phyloP scores from a whole-genome alignment of 2,888 invertebrate species.

The Entomobrya proxima region DNA sequence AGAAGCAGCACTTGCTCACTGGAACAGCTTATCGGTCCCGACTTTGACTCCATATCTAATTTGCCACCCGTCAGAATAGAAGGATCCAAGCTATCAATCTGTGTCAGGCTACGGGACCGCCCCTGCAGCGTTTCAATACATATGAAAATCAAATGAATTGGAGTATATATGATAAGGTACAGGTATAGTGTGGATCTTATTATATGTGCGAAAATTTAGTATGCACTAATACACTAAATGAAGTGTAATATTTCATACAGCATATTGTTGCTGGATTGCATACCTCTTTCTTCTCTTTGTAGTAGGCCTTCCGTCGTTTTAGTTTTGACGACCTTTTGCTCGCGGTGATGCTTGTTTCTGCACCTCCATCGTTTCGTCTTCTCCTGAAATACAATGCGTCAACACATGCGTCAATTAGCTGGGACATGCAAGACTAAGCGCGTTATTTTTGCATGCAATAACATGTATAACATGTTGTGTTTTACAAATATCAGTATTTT shows the following conservation, averaged over 20 bases:
- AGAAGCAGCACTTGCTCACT: conserved; percentile 74
- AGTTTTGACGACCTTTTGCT: conserved; percentile 74
- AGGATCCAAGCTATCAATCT: conserved; percentile 83
- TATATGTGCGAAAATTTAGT: too few species aligned
- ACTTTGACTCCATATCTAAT: conserved; percentile 75
- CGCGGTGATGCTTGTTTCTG: conserved; percentile 66
- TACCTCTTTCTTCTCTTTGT: conserved; percentile 74
- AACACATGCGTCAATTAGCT: too few species aligned
- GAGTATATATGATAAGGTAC: too few species aligned
- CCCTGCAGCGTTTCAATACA: too few species aligned
- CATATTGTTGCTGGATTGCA: background rate
- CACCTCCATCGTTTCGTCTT: conserved; percentile 65
- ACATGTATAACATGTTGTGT: too few species aligned
- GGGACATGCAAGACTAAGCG: too few species aligned
- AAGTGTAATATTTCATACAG: conserved; percentile 23
- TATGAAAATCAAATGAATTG: too few species aligned
- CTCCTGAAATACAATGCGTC: conserved; percentile 53
- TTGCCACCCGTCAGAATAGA: conserved; percentile 76
- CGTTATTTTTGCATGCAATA: too few species aligned
- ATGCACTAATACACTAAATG: too few species aligned
- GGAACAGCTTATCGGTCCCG: conserved; percentile 75
- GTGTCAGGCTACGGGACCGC: conserved; percentile 85
- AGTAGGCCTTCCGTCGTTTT: conserved; percentile 74
- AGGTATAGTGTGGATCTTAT: too few species aligned
- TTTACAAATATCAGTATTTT: too few species aligned